Evolutionary conservation across 2,888 invertebrate species (phyloP).

Genomic region (Selenia dentaria): DNA sequence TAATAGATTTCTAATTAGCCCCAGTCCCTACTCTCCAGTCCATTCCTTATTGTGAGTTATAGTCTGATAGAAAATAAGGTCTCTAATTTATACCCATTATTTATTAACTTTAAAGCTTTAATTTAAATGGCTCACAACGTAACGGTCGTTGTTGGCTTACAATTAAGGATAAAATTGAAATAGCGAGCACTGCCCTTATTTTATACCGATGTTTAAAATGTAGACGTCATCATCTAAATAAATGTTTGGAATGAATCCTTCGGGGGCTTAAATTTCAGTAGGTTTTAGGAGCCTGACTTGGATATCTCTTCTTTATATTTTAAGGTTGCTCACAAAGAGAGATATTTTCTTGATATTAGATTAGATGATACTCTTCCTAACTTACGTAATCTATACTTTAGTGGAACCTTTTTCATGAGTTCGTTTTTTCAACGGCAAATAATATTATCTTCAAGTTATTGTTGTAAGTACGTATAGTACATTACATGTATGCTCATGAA

Average conservation of each 20-base stretch:
- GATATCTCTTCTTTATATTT: conserved; percentile 20
- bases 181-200: conserved; percentile 46
- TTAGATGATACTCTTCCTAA: too few relatives aligned
- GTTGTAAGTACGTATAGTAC: too few relatives aligned
- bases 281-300: conserved; percentile 33
- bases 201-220: conserved; percentile 54
- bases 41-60: conserved; percentile 3
- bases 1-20: conserved; percentile 11
- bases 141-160: conserved; percentile 50
- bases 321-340: not conserved
- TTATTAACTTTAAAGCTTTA: conserved; percentile 50
- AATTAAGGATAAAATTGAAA: conserved; percentile 55
- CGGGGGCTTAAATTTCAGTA: conserved; percentile 47
- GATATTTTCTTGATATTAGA: conserved; percentile 10
- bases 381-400: not conserved
- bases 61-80: conserved; percentile 40
- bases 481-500: too few relatives aligned
- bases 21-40: not conserved
- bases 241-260: conserved; percentile 58
- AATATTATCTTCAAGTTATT: conserved; percentile 19
- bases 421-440: conserved; percentile 21
- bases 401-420: conserved; percentile 5
- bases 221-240: conserved; percentile 61
- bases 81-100: conserved; percentile 57
- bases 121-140: conserved; percentile 36